Base-by-base conservation (phyloP, 2,113 vertebrate genomes). In the Acrocephalus arundinaceus region DNA sequence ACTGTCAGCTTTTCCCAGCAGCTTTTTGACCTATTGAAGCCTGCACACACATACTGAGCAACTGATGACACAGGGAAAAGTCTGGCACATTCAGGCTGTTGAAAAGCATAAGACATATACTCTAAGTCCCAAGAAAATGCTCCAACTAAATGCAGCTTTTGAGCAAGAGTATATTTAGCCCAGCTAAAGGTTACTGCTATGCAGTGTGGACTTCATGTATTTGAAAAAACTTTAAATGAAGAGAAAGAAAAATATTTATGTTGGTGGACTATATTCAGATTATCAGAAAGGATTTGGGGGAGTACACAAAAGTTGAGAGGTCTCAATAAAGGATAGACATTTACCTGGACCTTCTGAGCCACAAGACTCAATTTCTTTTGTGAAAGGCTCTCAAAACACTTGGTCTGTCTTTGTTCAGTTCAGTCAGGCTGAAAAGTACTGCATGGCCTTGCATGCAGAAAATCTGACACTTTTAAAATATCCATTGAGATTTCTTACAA, bases 191-290 rank as follows among this genome's bases (percentile, higher is more conserved):
- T 71, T 87, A 90, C 67, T 37, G 35, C 72, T 67, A 27, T 25
- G 39, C 23, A 52, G 11, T 4, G 17, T 35, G 35, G 72, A 80
- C 51, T 83, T 90, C 11, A 39, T 14, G 23, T 35, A 55, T 67
- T 48, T 86, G 43, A 91, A 85, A 24, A 91, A 71, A 4, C 17
- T 59, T 86, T 88, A 74, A 87, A 87, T 55, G n/a, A 95, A 70
- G 21, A 83, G 43, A 87, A 92, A 83, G 65, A 79, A 91, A 94
- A 93, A 70, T 62, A 70, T 66, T 89, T 89, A 30, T 49, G 41
- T 41, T 78, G 33, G 35, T 72, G 30, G 35, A 72, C 31, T 72
- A 66, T 51, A 59, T 37, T 48, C 52, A 75, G 54, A 87, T 51
- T 58, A 33, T 67, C 73, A 76, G 13, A 85, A 82, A 63, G 18